Base-by-base conservation (phyloP, 1,140 invertebrate species). In the Triops cancriformis region DNA sequence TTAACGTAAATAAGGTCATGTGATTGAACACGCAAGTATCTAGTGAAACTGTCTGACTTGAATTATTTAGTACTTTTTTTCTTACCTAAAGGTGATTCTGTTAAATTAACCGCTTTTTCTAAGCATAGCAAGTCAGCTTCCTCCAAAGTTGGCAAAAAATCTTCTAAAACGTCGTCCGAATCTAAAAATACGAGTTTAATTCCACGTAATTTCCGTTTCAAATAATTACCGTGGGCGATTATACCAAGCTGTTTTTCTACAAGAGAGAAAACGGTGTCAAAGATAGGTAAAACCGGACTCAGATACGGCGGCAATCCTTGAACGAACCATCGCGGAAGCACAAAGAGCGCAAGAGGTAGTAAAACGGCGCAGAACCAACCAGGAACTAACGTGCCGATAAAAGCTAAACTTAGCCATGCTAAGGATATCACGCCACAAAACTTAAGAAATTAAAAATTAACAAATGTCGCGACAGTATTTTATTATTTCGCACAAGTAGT, bases 241-340 rank as follows among this genome's bases (percentile, higher is more conserved):
- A 64, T 64, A n/a, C 51, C 51, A 64, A 64, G 51, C 51, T 64
- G 51, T 64, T 64, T 64, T 18, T 64, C 51, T n/a, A 64, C 23
- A 0, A 23, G 18, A 14, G 51, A 64, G n/a, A 64, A 64, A 18
- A 64, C 4, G 10, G 51, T 23, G n/a, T 64, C 51, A 5, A 23
- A 5, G 18, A 64, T 6, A n/a, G 14, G 10, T 64, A 64, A n/a
- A 64, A 64, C 51, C 10, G 51, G 51, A 64, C 10, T 64, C 51
- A 64, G 1, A 23, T 64, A 64, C 6, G 51, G 51, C 18, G 51
- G 51, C 51, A 64, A 1, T n/a, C 51, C 51, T 23, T 64, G 51
- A 64, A 64, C 5, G 51, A 64, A 64, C 51, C 51, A 64, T 64
- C n/a, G 51, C 51, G 51, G 51, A 23, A 64, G 51, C 23, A 64